These are phyloP conservation scores for Agapostemon virescens DNA, from an alignment of 2,888 invertebrate species.

Conservation along the genomic window DNA sequence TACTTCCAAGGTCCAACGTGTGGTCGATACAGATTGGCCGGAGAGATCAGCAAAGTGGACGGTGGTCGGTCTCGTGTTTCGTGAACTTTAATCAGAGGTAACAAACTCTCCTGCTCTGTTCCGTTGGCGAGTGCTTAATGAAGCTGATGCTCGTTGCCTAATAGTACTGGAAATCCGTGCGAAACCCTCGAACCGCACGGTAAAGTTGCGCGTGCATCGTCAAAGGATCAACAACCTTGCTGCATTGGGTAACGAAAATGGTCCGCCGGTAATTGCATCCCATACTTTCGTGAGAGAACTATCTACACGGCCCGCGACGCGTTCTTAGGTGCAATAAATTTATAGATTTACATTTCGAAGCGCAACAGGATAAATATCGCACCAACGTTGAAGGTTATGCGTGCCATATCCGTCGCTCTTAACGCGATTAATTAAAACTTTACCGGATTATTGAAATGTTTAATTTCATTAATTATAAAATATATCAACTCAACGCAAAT, in stretches of 20 bases:
- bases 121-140: constrained; percentile 64
- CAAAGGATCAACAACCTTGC: constrained; percentile 1
- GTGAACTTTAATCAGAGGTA: constrained; percentile 70
- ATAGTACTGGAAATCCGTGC: constrained; percentile 58
- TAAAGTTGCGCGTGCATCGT: constrained; percentile 49
- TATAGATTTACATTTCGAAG: neutral
- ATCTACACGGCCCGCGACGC: too few relatives aligned
- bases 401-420: too few relatives aligned
- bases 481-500: too few relatives aligned
- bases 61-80: constrained; percentile 59
- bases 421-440: too few relatives aligned
- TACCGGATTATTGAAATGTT: too few relatives aligned
- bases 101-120: constrained; percentile 53
- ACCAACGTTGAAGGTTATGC: too few relatives aligned
- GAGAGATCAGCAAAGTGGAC: constrained; percentile 63
- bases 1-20: constrained; percentile 35
- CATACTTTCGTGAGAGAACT: neutral
- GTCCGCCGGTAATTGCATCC: neutral
- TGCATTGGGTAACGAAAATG: neutral
- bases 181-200: constrained; percentile 56
- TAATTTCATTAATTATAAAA: too few relatives aligned
- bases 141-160: constrained; percentile 50
- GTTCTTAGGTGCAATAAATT: neutral
- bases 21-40: constrained; percentile 57
- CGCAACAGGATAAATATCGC: neutral